Conservation (phyloP, 2,113 vertebrate species). For the Diphyllodes magnificus region DNA sequence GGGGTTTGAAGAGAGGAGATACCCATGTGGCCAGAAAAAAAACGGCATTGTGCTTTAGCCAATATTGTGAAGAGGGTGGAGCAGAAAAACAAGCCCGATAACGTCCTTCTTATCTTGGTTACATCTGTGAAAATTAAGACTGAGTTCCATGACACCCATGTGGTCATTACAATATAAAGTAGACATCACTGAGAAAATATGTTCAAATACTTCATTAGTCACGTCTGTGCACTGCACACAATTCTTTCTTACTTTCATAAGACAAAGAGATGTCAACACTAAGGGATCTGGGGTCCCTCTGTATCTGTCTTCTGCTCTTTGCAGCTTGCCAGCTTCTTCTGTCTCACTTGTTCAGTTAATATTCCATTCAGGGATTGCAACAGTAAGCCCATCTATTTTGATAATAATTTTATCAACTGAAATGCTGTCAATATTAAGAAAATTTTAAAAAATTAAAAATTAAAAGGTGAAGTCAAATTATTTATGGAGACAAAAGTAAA, state of each 20-base stretch:
- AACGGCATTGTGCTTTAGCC: background rate
- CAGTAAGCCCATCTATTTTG: background rate
- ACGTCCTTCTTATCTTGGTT: background rate
- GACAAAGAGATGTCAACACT: background rate
- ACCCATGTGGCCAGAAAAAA: background rate
- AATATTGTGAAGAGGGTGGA: background rate
- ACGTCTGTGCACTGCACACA: accelerated
- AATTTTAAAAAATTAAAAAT: background rate
- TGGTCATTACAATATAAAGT: background rate
- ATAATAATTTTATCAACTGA: background rate
- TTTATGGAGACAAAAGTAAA: background rate
- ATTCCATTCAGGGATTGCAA: background rate
- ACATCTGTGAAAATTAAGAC: background rate
- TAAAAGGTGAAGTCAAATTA: background rate
- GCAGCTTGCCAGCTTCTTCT: background rate
- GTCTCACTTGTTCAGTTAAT: background rate
- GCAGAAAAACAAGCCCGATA: background rate
- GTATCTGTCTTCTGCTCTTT: background rate
- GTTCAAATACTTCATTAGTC: background rate
- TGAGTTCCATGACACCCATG: background rate
- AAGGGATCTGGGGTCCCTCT: background rate
- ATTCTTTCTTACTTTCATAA: background rate
- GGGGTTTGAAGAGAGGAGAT: background rate
- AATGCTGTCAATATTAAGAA: background rate
- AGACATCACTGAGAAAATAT: background rate